Evolutionary conservation across 1,140 invertebrate genomes (phyloP), one percentile per base, ranked within the genome.

Genomic region (Lordiphosa stackelbergi): DNA sequence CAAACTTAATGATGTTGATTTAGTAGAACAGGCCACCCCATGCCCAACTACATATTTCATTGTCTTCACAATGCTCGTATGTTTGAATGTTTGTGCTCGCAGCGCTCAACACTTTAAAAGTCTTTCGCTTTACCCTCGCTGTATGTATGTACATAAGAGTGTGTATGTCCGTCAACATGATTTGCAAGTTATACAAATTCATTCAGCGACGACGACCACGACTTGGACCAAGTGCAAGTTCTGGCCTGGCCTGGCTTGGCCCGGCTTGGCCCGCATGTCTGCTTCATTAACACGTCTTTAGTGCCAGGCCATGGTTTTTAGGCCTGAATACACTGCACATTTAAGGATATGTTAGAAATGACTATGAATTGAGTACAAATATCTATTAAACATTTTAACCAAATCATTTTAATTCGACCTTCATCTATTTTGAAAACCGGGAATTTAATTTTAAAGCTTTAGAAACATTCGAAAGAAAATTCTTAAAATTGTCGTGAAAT

Each of bases 1-100:
- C 83, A 81, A 83, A 75, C 75, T 72, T 81, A 81, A 81, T 83
- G 75, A 81, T 81, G 75, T 81, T 81, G 75, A 83, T 75, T 83
- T 81, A 81, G 77, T 83, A 69, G 72, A 81, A 75, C 77, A 81
- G 64, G 45, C 64, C 53, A 43, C 63, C 64, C 60, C n/a, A n/a
- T n/a, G n/a, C n/a, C n/a, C 47, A 49, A 47, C 41, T 40, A 37
- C 41, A 42, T 64, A 69, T 66, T 74, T 74, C 19, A 3, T 19
- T 19, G 19, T 74, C 6, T 8, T 31, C 61, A 79, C 70, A 74
- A 62, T 62, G 53, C 69, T 58, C 61, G 66, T 74, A 49, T 31
- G 72, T 40, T 79, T 56, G 38, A 46, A 51, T 69, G 69, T 57
- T 66, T 72, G 55, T 66, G 43, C 49, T 53, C 52, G 24, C 24